Percentiles rank a stretch among this genome's conserved stretches.
Conservation (phyloP, 2,888 invertebrate genomes). For the Sepioteuthis lessoniana region DNA sequence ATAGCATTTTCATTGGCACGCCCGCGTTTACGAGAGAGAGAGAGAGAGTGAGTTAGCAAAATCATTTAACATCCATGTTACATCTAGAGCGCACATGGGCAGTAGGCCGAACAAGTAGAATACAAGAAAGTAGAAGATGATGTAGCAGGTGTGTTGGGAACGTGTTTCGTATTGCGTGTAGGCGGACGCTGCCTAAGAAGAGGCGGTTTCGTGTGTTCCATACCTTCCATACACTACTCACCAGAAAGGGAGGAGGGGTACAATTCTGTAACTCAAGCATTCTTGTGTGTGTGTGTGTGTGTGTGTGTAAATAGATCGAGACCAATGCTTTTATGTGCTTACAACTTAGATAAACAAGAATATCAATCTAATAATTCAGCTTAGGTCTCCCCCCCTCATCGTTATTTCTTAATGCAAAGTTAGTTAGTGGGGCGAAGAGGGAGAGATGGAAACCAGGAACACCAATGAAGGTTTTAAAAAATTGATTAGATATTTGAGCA, state of each 20-base stretch:
- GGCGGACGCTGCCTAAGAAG: neutral
- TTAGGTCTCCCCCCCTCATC: too few species aligned
- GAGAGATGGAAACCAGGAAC: too few species aligned
- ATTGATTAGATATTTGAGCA: too few species aligned
- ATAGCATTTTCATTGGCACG: neutral
- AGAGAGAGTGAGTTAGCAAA: neutral
- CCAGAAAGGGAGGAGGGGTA: neutral
- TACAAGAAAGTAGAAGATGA: neutral
- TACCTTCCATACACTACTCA: neutral
- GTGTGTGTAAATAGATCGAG: too few species aligned
- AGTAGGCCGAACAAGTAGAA: slow-evolving; percentile 6
- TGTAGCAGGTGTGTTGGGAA: slow-evolving; percentile 8
- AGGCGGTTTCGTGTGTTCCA: neutral
- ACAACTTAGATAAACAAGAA: too few species aligned
- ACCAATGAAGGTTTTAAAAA: too few species aligned
- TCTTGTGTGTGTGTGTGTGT: too few species aligned
- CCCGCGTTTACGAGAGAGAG: neutral
- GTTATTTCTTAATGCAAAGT: too few species aligned
- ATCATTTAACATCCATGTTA: neutral
- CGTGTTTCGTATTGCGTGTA: neutral
- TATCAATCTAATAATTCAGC: too few species aligned
- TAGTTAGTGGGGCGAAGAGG: too few species aligned
- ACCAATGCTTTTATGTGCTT: too few species aligned
- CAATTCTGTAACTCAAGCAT: neutral
- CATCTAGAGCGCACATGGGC: neutral